Evolutionary conservation across 92 coral and sea anemone genomes (phyloP).

Genomic region (Zoanthus sansibaricus): DNA sequence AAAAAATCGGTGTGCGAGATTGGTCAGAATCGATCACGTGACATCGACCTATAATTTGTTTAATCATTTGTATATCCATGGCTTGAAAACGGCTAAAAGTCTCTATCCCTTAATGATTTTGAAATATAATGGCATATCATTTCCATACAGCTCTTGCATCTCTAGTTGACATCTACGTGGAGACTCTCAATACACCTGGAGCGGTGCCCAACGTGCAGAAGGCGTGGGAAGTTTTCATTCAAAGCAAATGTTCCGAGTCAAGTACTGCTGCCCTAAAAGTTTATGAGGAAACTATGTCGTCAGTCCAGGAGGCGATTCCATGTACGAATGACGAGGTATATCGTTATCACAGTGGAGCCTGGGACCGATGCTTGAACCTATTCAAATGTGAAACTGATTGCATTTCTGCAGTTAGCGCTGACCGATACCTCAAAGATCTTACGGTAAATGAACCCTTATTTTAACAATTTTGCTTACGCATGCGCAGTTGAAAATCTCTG

Average conservation of each 20-base stretch:
- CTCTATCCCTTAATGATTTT: no score
- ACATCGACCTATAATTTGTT: no score
- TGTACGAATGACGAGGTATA: conserved; percentile 57
- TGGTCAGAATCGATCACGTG: no score
- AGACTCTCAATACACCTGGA: conserved; percentile 79
- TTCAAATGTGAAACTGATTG: conserved; percentile 60
- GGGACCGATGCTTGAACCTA: conserved; percentile 41
- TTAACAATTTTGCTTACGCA: no score
- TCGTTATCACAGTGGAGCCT: conserved; percentile 44
- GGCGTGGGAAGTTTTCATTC: conserved; percentile 80
- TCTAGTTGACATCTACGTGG: conserved; percentile 71
- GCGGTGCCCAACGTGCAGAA: conserved; percentile 79
- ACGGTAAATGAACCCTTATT: conserved; percentile 15
- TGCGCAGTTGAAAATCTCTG: no score
- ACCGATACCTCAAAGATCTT: conserved; percentile 51
- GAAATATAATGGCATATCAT: no score
- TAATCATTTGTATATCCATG: no score
- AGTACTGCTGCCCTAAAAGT: conserved; percentile 19
- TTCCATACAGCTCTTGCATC: conserved; percentile 70
- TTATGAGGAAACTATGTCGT: conserved; percentile 55
- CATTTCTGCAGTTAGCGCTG: conserved; percentile 57
- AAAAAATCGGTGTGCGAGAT: no score
- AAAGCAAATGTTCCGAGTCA: conserved; percentile 58
- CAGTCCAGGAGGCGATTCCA: conserved; percentile 57
- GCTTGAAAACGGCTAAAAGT: no score